Evolutionary conservation across 2,113 vertebrate species (phyloP).

Genomic region (Cettia cetti): DNA sequence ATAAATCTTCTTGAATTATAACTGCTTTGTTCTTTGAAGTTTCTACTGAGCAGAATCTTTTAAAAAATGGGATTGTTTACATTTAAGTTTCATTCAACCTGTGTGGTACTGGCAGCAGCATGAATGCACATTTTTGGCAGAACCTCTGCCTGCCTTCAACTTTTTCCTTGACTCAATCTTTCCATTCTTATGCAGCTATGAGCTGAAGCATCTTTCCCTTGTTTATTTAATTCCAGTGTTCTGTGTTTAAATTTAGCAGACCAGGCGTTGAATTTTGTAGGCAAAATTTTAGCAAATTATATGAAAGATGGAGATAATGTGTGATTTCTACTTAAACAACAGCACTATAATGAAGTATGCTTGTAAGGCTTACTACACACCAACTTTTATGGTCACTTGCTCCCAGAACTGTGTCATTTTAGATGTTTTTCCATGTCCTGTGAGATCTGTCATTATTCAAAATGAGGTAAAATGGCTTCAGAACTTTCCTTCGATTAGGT

Average conservation of each 20-base stretch:
- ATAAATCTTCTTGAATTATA: constrained; percentile 26
- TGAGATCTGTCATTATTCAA: not conserved
- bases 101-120: constrained; percentile 57
- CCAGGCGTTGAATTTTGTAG: not conserved
- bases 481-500: not conserved
- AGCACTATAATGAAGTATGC: not conserved
- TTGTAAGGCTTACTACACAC: not conserved
- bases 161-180: constrained; percentile 59
- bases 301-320: not conserved
- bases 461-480: not conserved
- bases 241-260: not conserved
- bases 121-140: constrained; percentile 45
- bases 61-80: constrained; percentile 26
- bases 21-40: constrained; percentile 47
- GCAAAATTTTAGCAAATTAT: not conserved
- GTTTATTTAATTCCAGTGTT: not conserved
- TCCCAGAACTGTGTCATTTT: not conserved
- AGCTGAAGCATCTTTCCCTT: constrained; percentile 1
- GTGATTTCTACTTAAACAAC: not conserved
- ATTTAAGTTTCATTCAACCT: constrained; percentile 59
- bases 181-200: constrained; percentile 17
- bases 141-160: constrained; percentile 1
- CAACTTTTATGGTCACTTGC: not conserved
- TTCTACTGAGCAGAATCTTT: constrained; percentile 31
- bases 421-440: not conserved